Evolutionary conservation across 2,113 vertebrate genomes (phyloP), one percentile per base, ranked within the genome.

Genomic region (Rafetus swinhoei): DNA sequence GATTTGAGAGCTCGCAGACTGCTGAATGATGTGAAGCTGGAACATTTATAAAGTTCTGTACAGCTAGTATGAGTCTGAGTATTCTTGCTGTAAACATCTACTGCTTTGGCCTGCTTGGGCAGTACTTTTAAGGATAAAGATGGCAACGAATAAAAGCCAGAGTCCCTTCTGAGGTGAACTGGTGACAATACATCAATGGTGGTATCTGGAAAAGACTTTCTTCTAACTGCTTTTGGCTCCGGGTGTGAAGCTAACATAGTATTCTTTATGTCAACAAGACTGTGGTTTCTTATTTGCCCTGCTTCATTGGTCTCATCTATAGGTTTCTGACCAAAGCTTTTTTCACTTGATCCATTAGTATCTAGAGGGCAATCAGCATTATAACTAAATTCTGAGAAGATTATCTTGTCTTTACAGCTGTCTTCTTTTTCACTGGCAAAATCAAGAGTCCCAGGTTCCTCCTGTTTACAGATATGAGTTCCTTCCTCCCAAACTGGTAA

Each of bases 121-220:
- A 98, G 90, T 0, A 94, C 90, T 22, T 97, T 98, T 93, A 97
- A 97, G 45, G 96, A 85, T 54, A 97, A 93, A 81, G 98, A 98
- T 29, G 98, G 98, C 35, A 96, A 93, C 50, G 97, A 91, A 96
- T 96, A 86, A 91, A 98, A 97, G 5, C 97, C 97, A 89, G 98
- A 98, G 16, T 97, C 97, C 59, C 97, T 97, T 84, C 93, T 95
- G 19, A 91, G 90, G 57, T 89, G 93, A 92, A 87, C 76, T 82
- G 92, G 93, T 91, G 94, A 92, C 69, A 88, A 54, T 86, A 80
- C 54, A 62, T 69, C 93, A 59, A 86, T 69, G 27, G 85, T 77
- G 12, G 89, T 92, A 81, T 98, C 96, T 35, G 98, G 98, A 76
- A 98, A 98, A 15, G 98, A 98, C 81, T 98, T 98, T 29, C 98